Conservation (phyloP, 2,888 invertebrate species). For the Beris morrisii region DNA sequence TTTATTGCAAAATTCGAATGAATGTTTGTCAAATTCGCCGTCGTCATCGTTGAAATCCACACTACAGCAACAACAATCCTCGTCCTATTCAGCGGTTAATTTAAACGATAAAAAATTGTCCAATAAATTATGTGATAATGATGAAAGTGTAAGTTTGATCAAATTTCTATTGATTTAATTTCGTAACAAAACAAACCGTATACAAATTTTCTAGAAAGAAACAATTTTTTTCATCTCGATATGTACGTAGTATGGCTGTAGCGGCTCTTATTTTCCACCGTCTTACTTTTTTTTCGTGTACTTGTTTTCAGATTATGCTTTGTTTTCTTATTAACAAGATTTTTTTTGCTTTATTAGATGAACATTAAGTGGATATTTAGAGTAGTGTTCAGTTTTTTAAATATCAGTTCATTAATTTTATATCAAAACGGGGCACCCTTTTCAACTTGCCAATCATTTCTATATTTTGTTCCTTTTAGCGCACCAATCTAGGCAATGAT, state of each 20-base stretch:
- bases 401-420: too few relatives aligned
- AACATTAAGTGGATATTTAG: neutral
- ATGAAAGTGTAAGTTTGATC: conserved; percentile 40
- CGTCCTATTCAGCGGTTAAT: conserved; percentile 25
- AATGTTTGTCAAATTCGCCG: conserved; percentile 30
- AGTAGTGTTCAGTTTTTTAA: too few relatives aligned
- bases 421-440: too few relatives aligned
- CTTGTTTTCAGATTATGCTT: neutral
- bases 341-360: neutral
- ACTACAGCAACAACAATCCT: conserved; percentile 15
- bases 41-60: conserved; percentile 40
- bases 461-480: too few relatives aligned
- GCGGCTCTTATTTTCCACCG: conserved; percentile 17
- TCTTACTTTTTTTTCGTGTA: neutral
- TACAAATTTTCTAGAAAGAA: conserved; percentile 2
- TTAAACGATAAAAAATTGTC: conserved; percentile 48
- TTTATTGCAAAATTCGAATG: conserved; percentile 16
- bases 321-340: neutral
- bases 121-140: conserved; percentile 38
- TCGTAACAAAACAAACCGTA: too few relatives aligned
- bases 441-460: too few relatives aligned
- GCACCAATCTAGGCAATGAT: too few relatives aligned
- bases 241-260: conserved; percentile 22
- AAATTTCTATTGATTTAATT: too few relatives aligned
- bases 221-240: conserved; percentile 2